phyloP scores from a whole-genome alignment of 2,797 vertebrate species.

The Phoeniculus purpureus region DNA sequence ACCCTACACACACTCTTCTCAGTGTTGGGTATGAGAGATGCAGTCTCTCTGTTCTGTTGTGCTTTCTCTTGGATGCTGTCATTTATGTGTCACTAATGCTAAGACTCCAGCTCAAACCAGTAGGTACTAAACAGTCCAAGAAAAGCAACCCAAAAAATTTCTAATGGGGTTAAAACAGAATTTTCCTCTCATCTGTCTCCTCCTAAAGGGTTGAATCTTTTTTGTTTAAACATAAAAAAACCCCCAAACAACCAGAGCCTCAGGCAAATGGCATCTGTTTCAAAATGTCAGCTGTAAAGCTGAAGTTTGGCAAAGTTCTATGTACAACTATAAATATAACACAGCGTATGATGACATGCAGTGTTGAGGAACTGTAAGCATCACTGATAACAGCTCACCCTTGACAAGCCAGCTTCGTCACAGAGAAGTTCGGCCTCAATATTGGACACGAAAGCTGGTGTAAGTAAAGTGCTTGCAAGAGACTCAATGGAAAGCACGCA shows the following conservation, averaged over 20 bases:
- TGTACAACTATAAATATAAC: conserved; percentile 41
- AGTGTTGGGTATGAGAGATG: neutral
- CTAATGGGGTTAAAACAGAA: neutral
- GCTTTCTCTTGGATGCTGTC: neutral
- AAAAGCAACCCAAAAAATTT: neutral
- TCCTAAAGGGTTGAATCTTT: neutral
- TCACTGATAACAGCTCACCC: conserved; percentile 9
- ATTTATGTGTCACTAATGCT: neutral
- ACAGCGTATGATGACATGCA: neutral
- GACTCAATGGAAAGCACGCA: neutral
- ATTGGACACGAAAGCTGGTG: neutral
- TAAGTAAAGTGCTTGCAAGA: neutral
- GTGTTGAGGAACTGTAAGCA: neutral
- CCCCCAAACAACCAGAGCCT: neutral
- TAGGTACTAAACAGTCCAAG: neutral
- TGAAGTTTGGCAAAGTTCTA: conserved; percentile 57
- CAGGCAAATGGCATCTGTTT: conserved; percentile 42
- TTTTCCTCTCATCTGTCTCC: neutral
- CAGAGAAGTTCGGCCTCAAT: neutral
- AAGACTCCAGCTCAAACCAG: neutral
- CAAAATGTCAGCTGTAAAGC: conserved; percentile 24
- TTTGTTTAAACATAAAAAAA: neutral
- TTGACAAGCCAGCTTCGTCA: neutral
- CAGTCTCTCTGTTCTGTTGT: conserved; percentile 20
- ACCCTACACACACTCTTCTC: conserved; percentile 58